Percentiles rank a stretch among this genome's conserved stretches.
phyloP scores from a whole-genome alignment of 2,797 vertebrate species.

The Caiman crocodilus region DNA sequence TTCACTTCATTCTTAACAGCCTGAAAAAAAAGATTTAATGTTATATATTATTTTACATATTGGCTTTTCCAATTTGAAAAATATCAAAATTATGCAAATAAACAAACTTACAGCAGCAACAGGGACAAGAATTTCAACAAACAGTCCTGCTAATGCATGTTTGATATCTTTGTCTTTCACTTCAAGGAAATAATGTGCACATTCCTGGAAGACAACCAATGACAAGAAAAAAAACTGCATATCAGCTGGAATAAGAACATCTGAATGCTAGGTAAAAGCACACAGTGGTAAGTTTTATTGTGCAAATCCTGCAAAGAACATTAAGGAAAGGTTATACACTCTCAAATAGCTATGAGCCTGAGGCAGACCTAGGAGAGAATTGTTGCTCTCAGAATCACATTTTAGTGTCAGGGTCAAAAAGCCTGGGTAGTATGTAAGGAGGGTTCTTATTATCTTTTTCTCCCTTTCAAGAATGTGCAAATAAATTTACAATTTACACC shows the following conservation, averaged over 20 bases:
- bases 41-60: constrained; percentile 27
- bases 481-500: background rate
- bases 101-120: constrained; percentile 95
- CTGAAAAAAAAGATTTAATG: constrained; percentile 79
- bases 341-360: background rate
- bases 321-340: background rate
- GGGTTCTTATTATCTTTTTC: background rate
- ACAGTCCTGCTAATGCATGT: constrained; percentile 96
- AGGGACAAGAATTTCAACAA: constrained; percentile 98
- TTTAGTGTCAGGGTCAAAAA: background rate
- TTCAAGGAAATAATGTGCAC: constrained; percentile 98
- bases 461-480: background rate
- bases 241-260: constrained; percentile 21
- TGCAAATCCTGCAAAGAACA: constrained; percentile 18
- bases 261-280: background rate
- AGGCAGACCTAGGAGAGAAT: background rate
- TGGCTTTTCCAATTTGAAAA: constrained; percentile 19
- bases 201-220: constrained; percentile 86
- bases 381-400: background rate
- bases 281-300: background rate
- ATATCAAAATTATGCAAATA: constrained; percentile 40
- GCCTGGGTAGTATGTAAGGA: background rate
- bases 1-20: constrained; percentile 99
- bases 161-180: constrained; percentile 99
- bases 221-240: background rate